Base-by-base conservation (phyloP, 2,888 invertebrate genomes). In the Eupeodes latifasciatus region DNA sequence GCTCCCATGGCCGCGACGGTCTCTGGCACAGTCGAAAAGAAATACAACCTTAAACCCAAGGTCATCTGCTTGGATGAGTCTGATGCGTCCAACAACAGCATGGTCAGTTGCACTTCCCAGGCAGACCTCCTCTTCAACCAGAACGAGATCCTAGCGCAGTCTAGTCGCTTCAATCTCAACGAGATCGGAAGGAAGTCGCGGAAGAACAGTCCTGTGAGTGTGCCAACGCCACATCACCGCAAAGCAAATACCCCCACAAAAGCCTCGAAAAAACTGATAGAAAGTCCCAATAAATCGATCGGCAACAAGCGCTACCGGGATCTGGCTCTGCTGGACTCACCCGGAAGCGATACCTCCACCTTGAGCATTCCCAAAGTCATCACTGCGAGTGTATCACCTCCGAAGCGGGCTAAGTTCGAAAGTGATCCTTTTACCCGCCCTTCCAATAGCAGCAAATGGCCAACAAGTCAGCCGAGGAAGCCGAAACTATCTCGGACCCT, bases 71-170 rank as follows among this genome's bases (percentile, higher is more conserved):
- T 81, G n/a, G 79, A 89, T 34, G 86, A 90, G 11, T 91, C 90
- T 0, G 91, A 92, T 51, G 90, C 89, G 49, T 91, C 91, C 0
- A 91, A 90, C 78, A 83, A 85, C 64, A 92, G 92, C 11, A 89
- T 91, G 16, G 89, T 86, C 0, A 93, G 93, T 81, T 81, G 91
- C n/a, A 83, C 90, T 2, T 92, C 92, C 7, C 90, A 91, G 5
- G 89, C 85, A 0, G 93, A 94, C 62, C 72, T 92, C 14, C 66
- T 91, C 0, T 94, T 94, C 64, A 92, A 92, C 75, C 93, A 93
- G n/a, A 91, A 91, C 67, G 94, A 94, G 88, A 94, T 94, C 66
- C 89, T 93, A 10, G 94, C 94, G 0, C 93, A 93, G 89, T 94
- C 94, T 0, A 94, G 94, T 90, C 92, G 92, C 11, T 93, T 93